These are phyloP conservation scores for Lasiommata megera DNA, from an alignment of 2,888 invertebrate genomes.

Conservation along the genomic window DNA sequence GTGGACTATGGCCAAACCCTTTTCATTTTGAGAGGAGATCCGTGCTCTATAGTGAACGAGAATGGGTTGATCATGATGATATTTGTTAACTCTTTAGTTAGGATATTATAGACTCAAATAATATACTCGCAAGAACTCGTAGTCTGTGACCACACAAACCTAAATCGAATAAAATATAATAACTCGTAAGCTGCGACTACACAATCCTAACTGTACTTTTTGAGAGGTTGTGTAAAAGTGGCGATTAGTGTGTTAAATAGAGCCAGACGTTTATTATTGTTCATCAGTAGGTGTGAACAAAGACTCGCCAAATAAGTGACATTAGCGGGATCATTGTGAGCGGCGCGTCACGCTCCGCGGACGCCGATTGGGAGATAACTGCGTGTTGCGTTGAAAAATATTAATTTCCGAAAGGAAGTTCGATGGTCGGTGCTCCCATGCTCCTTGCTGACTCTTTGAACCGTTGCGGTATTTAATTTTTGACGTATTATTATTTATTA, in stretches of 20 bases:
- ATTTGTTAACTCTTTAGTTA: too few relatives aligned
- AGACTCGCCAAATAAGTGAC: slow-evolving; percentile 10
- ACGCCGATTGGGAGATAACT: not conserved
- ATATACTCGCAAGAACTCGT: too few relatives aligned
- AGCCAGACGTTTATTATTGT: slow-evolving; percentile 14
- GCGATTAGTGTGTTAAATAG: slow-evolving; percentile 16
- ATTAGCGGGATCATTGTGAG: slow-evolving; percentile 9
- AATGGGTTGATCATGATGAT: too few relatives aligned
- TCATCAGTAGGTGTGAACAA: slow-evolving; percentile 13
- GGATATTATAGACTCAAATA: too few relatives aligned
- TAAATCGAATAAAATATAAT: too few relatives aligned
- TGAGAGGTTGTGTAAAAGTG: not conserved
- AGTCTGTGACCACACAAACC: too few relatives aligned
- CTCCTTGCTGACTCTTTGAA: not conserved
- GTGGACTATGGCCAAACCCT: too few relatives aligned
- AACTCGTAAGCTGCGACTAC: too few relatives aligned
- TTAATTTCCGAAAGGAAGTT: slow-evolving; percentile 6
- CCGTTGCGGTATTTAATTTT: not conserved
- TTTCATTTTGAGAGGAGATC: too few relatives aligned
- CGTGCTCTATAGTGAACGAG: too few relatives aligned
- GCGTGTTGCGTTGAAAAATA: slow-evolving; percentile 3
- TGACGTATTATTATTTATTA: not conserved
- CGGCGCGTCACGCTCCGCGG: slow-evolving; percentile 1
- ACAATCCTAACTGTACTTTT: too few relatives aligned
- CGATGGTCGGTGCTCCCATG: not conserved